A percentile compares a stretch with the other conserved stretches of the same genome.
Conservation (phyloP, 2,113 vertebrate species). For the Megaleporinus macrocephalus region DNA sequence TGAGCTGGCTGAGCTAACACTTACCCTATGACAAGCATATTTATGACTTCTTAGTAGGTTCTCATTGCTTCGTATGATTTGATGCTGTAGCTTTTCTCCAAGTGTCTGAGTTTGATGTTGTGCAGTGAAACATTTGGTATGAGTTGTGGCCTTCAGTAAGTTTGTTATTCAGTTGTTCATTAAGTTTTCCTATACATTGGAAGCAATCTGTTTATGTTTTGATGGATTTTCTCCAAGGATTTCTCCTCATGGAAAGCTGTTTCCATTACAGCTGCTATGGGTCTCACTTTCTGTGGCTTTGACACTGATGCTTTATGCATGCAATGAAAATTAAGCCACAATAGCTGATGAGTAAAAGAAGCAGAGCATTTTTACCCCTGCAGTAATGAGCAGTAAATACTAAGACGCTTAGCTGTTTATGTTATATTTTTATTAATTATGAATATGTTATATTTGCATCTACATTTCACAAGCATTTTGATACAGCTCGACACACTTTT, state of each 20-base stretch:
- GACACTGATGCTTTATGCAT: neutral
- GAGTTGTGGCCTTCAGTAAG: slow-evolving; percentile 1
- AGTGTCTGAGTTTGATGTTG: neutral
- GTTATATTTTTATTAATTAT: too few species aligned
- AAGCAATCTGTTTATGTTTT: slow-evolving; percentile 12
- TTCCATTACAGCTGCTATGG: slow-evolving; percentile 15
- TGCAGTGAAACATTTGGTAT: neutral
- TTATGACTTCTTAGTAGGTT: neutral
- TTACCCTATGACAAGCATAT: neutral
- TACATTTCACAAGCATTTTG: too few species aligned
- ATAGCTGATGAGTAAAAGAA: neutral
- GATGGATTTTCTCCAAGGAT: slow-evolving; percentile 8
- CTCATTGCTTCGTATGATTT: slow-evolving; percentile 10
- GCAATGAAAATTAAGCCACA: neutral
- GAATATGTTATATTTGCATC: too few species aligned
- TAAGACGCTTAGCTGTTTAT: too few species aligned
- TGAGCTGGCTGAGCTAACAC: slow-evolving; percentile 15
- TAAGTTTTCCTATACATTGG: neutral
- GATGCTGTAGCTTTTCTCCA: neutral
- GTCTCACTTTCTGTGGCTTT: slow-evolving; percentile 5
- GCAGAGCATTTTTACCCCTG: too few species aligned
- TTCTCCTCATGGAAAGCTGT: slow-evolving; percentile 22
- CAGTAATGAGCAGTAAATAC: too few species aligned
- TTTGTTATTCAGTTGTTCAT: neutral
- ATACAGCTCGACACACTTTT: too few species aligned